Conservation (phyloP, 2,113 vertebrate genomes). For the Bos javanicus region DNA sequence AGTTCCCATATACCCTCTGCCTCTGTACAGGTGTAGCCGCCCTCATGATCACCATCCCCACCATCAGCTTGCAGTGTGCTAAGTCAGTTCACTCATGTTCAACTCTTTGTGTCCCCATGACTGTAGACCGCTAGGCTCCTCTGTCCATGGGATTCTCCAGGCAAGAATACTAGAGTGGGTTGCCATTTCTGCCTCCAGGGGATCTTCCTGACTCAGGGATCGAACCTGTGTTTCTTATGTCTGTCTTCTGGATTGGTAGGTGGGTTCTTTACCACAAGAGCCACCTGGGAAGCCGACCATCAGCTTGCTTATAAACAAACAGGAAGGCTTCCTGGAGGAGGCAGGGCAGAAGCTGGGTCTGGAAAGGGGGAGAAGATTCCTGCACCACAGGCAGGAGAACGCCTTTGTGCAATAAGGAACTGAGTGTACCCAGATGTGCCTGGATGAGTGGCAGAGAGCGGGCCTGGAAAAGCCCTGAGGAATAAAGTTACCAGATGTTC, state of each 20-base stretch:
- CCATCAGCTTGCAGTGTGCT: neutral
- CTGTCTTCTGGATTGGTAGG: neutral
- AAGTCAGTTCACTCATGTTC: neutral
- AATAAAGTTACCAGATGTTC: neutral
- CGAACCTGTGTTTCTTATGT: neutral
- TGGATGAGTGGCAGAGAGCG: neutral
- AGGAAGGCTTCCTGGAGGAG: neutral
- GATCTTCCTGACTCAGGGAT: neutral
- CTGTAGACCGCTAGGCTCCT: neutral
- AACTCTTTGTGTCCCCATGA: neutral
- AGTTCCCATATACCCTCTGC: neutral
- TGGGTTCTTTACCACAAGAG: neutral
- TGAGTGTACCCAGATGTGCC: neutral
- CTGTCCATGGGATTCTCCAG: neutral
- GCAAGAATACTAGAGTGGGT: neutral
- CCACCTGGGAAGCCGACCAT: neutral
- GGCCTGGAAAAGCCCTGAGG: neutral
- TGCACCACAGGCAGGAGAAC: neutral
- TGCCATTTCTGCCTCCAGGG: neutral
- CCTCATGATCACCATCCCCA: neutral
- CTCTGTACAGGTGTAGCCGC: neutral
- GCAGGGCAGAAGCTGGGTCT: neutral
- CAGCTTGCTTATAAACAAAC: neutral
- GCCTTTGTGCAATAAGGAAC: neutral
- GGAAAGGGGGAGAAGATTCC: neutral